Evolutionary conservation across 2,888 invertebrate species (phyloP).

Genomic region (Aleiodes leptofemur): DNA sequence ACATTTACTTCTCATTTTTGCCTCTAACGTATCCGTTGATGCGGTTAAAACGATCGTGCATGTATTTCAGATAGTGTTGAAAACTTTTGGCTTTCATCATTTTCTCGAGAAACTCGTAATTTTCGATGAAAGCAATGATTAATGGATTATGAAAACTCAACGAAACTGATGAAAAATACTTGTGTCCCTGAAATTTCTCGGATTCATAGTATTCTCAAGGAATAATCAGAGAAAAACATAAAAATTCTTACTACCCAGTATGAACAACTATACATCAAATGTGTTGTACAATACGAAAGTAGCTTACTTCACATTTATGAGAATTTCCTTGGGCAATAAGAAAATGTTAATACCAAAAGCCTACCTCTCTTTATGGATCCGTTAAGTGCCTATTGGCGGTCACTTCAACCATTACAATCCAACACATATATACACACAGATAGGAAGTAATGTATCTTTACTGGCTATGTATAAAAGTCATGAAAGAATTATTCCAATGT

Average conservation of each 20-base stretch:
- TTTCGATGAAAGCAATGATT: too few relatives aligned
- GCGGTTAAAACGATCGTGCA: conserved; percentile 6
- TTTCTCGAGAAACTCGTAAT: too few relatives aligned
- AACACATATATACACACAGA: background rate
- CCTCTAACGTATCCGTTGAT: conserved; percentile 13
- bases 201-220: too few relatives aligned
- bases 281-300: conserved; percentile 26
- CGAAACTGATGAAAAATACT: too few relatives aligned
- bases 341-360: conserved; percentile 42
- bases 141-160: too few relatives aligned
- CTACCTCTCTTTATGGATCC: conserved; percentile 46
- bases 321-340: conserved; percentile 46
- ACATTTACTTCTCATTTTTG: conserved; percentile 41
- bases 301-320: conserved; percentile 44
- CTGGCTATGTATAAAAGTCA: conserved; percentile 2
- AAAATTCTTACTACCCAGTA: conserved; percentile 26
- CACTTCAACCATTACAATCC: conserved; percentile 42
- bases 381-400: conserved; percentile 51
- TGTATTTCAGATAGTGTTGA: too few relatives aligned
- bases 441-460: too few relatives aligned
- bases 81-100: too few relatives aligned
- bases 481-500: conserved; percentile 28
- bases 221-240: conserved; percentile 34
- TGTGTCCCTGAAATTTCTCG: too few relatives aligned
- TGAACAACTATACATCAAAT: conserved; percentile 20